These are phyloP conservation scores for Eulithis testata DNA, from an alignment of 2,888 invertebrate species.

Conservation along the genomic window DNA sequence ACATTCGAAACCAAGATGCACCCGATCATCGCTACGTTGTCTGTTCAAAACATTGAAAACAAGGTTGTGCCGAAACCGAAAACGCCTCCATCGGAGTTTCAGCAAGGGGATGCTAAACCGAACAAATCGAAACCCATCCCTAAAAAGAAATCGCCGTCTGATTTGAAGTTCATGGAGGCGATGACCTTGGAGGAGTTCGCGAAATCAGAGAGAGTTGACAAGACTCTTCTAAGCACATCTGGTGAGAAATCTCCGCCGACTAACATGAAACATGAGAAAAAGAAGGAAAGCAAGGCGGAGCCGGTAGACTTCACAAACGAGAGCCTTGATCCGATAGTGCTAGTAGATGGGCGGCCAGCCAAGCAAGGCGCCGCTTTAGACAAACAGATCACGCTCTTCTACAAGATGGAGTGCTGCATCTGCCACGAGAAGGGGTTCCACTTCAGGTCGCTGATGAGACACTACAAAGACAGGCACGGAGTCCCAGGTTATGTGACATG, in stretches of 20 bases:
- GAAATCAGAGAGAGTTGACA: conserved; percentile 67
- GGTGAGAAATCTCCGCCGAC: conserved; percentile 36
- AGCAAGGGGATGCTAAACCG: conserved; percentile 66
- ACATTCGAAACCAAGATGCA: conserved; percentile 49
- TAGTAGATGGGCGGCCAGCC: conserved; percentile 74
- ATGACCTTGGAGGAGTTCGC: conserved; percentile 78
- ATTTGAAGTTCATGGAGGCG: conserved; percentile 72
- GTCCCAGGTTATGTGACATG: conserved; percentile 79
- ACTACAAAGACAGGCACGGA: conserved; percentile 79
- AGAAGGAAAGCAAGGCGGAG: conserved; percentile 46
- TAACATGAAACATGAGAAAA: conserved; percentile 27
- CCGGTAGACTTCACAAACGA: conserved; percentile 50
- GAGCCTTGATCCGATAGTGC: conserved; percentile 64
- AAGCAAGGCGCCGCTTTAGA: conserved; percentile 73
- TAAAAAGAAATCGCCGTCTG: conserved; percentile 64
- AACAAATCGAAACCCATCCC: conserved; percentile 45
- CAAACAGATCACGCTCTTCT: conserved; percentile 76
- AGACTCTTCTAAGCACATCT: conserved; percentile 56
- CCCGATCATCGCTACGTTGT: conserved; percentile 54
- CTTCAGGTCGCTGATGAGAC: conserved; percentile 76
- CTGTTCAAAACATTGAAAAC: conserved; percentile 51
- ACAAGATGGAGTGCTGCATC: conserved; percentile 81
- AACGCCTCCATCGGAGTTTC: conserved; percentile 55
- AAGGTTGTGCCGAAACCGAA: conserved; percentile 34
- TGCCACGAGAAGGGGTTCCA: conserved; percentile 76